Evolutionary conservation across 2,888 invertebrate species (phyloP).

Genomic region (Drosophila tanythrix): DNA sequence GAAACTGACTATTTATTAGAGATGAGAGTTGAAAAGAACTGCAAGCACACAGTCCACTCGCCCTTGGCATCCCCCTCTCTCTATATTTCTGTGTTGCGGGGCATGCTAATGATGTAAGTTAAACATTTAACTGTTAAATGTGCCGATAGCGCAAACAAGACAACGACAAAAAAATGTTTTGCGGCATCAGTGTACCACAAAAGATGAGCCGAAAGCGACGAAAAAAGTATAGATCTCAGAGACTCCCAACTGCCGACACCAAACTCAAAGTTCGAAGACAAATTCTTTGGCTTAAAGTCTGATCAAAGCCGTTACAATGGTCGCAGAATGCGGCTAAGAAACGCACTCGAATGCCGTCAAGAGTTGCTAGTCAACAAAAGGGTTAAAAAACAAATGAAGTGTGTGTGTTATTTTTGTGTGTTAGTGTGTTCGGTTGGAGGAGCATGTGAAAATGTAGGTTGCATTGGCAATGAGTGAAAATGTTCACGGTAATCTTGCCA

Average conservation of each 20-base stretch:
- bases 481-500: slow-evolving; percentile 69
- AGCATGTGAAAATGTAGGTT: slow-evolving; percentile 72
- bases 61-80: neutral
- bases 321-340: slow-evolving; percentile 67
- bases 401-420: slow-evolving; percentile 1
- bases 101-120: slow-evolving; percentile 79
- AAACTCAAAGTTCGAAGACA: slow-evolving; percentile 15
- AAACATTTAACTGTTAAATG: slow-evolving; percentile 76
- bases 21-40: slow-evolving; percentile 24
- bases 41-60: slow-evolving; percentile 15
- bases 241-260: slow-evolving; percentile 4
- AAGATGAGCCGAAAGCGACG: slow-evolving; percentile 42
- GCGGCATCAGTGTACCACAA: slow-evolving; percentile 44
- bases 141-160: slow-evolving; percentile 68
- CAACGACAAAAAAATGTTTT: slow-evolving; percentile 28
- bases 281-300: slow-evolving; percentile 13
- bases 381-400: slow-evolving; percentile 38
- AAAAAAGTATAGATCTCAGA: slow-evolving; percentile 35
- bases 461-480: slow-evolving; percentile 74
- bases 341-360: slow-evolving; percentile 45
- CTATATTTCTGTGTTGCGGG: slow-evolving; percentile 13
- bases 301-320: slow-evolving; percentile 77
- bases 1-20: slow-evolving; percentile 72
- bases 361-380: slow-evolving; percentile 45
- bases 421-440: slow-evolving; percentile 20